These are phyloP conservation scores for Anoplopoma fimbria DNA, from an alignment of 2,113 vertebrate genomes.

Conservation along the genomic window DNA sequence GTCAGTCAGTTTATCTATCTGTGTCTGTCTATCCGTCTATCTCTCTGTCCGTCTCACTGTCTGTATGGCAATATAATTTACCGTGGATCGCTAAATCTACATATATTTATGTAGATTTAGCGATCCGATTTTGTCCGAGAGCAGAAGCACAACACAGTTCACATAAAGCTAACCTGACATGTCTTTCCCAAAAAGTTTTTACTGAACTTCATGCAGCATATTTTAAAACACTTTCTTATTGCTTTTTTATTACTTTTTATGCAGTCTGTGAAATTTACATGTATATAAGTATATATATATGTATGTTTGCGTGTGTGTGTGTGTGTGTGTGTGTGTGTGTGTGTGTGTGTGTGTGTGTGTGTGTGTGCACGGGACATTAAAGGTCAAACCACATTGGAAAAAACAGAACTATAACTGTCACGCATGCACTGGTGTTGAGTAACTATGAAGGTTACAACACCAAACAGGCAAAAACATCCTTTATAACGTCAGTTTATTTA, in stretches of 20 bases:
- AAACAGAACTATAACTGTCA: conserved; percentile 36
- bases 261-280: neutral
- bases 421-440: neutral
- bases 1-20: neutral
- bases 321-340: too few relatives aligned
- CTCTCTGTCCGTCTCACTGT: neutral
- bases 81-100: too few relatives aligned
- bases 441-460: neutral
- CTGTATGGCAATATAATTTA: neutral
- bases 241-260: neutral
- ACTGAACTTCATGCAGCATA: neutral
- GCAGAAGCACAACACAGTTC: neutral
- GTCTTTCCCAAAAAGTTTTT: neutral
- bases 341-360: too few relatives aligned
- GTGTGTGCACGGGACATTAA: too few relatives aligned
- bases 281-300: neutral
- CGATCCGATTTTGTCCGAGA: neutral
- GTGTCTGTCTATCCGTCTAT: neutral
- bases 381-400: neutral
- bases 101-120: neutral
- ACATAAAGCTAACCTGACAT: neutral
- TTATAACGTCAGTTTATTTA: neutral
- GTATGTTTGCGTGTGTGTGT: too few relatives aligned
- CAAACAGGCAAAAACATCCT: neutral
- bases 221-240: neutral